Base-by-base conservation (phyloP, 1,140 invertebrate genomes). In the Adelges cooleyi region DNA sequence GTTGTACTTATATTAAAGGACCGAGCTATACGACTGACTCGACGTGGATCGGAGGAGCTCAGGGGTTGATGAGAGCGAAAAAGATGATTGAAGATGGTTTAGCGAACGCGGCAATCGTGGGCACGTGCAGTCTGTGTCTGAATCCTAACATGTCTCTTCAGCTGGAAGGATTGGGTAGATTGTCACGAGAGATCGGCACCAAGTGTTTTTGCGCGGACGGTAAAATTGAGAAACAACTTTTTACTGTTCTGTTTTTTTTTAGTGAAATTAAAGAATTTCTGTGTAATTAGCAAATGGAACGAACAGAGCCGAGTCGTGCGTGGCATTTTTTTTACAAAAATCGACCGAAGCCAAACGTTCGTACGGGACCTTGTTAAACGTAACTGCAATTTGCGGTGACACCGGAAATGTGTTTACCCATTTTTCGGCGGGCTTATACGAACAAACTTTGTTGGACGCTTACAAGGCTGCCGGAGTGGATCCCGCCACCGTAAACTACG, bases 21-120 rank as follows among this genome's bases (percentile, higher is more conserved):
- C 86, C 86, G 1, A 86, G 84, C 72, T 85, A 80, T 70, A 75
- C 81, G 2, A 78, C 86, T 50, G 86, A 88, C 70, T 82, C 83
- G 23, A 85, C 84, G 15, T 89, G n/a, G n/a, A n/a, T n/a, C n/a
- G 83, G 84, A 13, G 84, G 83, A 67, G 72, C 86, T n/a, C n/a
- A n/a, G n/a, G n/a, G n/a, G n/a, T 69, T 89, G 10, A 74, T 82
- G 68, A 75, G 84, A 67, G 86, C 84, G 10, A 77, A 84, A 29
- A 73, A 76, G 52, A 78, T 81, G 18, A 82, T 89, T 18, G 75
- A 79, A 65, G 75, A 76, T 52, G 83, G 82, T 3, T 76, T 81
- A 65, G 84, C 82, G 71, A 84, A 87, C 69, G 76, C 81, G n/a
- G 85, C 84, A 10, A 77, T 89, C 66, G 82, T 89, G 25, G 84